Base-by-base conservation (phyloP, 2,888 invertebrate species). In the Cataglyphis cursor region DNA sequence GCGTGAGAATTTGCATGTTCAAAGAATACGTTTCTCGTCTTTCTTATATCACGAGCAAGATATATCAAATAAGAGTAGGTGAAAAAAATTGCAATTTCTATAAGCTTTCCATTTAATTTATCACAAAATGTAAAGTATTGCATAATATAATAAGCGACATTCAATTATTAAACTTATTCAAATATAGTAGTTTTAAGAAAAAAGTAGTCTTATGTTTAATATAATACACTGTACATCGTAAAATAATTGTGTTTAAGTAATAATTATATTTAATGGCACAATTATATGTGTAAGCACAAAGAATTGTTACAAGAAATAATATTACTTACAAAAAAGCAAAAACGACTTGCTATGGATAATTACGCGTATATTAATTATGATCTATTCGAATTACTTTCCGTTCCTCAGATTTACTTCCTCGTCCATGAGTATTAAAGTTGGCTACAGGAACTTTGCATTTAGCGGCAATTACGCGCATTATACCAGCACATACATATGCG, bases 401-500 rank as follows among this genome's bases (percentile, higher is more conserved):
- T 62, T 61, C 74, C 31, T 62, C 74, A 48, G 44, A 54, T 51
- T 48, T 65, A 48, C 65, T 41, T 68, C 1, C 38, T 76, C 76
- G 41, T 41, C 31, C 70, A 24, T 28, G 57, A 68, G 38, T 31
- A 68, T 41, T 41, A 41, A 54, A 44, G 78, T 12, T 21, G 15
- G 35, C 21, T 78, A 78, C 78, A 68, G 57, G 57, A 70, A 78
- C 38, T 70, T 70, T 41, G 70, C 70, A 70, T 78, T 78, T 70
- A 59, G 44, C 21, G 44, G 44, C 70, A 70, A 78, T 78, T 78
- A 76, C 35, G 48, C 31, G 48, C 21, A 18, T 35, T 64, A 64
- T 62, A 76, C 35, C n/a, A 41, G 57, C 31, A 31, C 18, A 31
- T 70, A 31, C 18, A 21, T 70, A 57, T 51, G 51, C n/a, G n/a